These are phyloP conservation scores for Euphonia xanthogaster DNA, from an alignment of 2,797 vertebrate species.

Conservation along the genomic window DNA sequence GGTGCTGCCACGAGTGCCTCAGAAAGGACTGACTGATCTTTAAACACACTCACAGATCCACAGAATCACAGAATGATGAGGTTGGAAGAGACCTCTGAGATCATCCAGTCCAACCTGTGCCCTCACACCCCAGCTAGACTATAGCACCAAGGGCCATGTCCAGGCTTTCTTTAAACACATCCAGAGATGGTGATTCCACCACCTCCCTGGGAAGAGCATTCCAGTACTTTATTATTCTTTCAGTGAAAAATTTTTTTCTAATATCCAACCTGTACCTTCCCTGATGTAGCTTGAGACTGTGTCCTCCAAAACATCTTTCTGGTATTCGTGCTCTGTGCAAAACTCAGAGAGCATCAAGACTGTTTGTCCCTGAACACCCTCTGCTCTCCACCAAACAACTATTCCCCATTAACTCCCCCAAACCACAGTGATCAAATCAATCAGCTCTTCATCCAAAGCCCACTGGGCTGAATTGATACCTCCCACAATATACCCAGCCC, in stretches of 20 bases:
- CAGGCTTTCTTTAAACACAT: neutral
- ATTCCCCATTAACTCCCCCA: neutral
- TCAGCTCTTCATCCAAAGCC: neutral
- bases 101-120: neutral
- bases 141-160: neutral
- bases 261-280: neutral
- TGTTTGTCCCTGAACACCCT: rapidly evolving
- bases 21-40: neutral
- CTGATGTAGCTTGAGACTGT: neutral
- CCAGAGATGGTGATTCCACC: neutral
- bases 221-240: neutral
- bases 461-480: neutral
- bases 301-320: neutral
- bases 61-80: neutral
- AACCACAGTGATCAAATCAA: neutral
- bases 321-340: neutral
- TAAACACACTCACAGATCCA: neutral
- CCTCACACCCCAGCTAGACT: neutral
- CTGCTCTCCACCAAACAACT: neutral
- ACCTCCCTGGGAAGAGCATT: neutral
- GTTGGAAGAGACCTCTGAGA: neutral
- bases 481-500: neutral
- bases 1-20: neutral
- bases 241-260: neutral
- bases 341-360: neutral